phyloP scores from a whole-genome alignment of 2,797 vertebrate species.

The Chaunax sp. region DNA sequence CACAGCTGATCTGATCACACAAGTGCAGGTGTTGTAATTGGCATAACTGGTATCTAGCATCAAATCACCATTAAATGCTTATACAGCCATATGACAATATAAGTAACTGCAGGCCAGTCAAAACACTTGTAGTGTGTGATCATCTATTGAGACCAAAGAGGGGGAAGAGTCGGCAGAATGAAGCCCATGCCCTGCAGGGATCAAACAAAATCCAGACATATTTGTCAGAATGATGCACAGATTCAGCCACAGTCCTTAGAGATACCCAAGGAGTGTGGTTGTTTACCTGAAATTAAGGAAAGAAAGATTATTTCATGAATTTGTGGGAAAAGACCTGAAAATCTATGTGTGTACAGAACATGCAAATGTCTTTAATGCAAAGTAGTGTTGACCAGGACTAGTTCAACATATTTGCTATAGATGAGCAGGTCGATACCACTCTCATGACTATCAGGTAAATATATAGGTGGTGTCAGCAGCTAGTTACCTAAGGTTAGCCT shows the following conservation, averaged over 20 bases:
- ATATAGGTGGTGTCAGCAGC: not conserved
- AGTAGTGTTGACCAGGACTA: too few relatives aligned
- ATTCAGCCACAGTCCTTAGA: not conserved
- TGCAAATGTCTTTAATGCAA: too few relatives aligned
- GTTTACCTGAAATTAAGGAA: too few relatives aligned
- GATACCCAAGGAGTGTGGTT: not conserved
- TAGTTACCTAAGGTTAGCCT: not conserved
- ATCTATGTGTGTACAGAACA: too few relatives aligned
- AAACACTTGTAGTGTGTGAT: slow-evolving; percentile 1
- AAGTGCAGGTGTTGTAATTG: slow-evolving; percentile 7
- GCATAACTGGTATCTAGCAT: not conserved
- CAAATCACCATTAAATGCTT: not conserved
- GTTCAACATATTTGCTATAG: too few relatives aligned
- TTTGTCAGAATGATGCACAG: not conserved
- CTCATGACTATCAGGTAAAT: too few relatives aligned
- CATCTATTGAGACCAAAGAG: not conserved
- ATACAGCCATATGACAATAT: not conserved
- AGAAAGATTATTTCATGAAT: too few relatives aligned
- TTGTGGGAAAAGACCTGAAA: too few relatives aligned
- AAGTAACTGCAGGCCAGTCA: not conserved
- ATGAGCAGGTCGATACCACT: too few relatives aligned
- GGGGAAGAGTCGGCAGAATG: not conserved
- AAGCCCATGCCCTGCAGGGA: not conserved
- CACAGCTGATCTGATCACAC: slow-evolving; percentile 26
- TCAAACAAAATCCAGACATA: not conserved